These are phyloP conservation scores for Bradypodion ventrale DNA, from an alignment of 2,797 vertebrate genomes.

Conservation along the genomic window DNA sequence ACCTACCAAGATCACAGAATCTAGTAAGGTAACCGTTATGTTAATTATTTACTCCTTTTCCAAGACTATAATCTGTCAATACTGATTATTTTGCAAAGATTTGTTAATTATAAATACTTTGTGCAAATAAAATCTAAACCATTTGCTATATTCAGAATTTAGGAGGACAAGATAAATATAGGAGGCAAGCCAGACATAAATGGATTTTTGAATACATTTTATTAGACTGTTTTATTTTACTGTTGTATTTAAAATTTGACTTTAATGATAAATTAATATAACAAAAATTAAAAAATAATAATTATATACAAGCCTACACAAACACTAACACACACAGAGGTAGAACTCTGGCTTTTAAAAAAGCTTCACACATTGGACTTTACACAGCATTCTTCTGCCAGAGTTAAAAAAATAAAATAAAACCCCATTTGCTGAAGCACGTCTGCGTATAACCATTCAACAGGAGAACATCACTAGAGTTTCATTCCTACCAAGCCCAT, in stretches of 20 bases:
- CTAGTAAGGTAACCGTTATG: not conserved
- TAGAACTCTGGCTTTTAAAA: slow-evolving; percentile 8
- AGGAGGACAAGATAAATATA: not conserved
- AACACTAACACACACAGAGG: not conserved
- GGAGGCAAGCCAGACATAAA: slow-evolving; percentile 22
- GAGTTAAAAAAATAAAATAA: not conserved
- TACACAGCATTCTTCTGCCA: not conserved
- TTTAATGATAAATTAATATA: slow-evolving; percentile 20
- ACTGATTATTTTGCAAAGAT: not conserved
- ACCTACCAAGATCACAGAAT: not conserved
- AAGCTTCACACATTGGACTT: not conserved
- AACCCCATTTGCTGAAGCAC: not conserved
- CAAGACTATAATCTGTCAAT: not conserved
- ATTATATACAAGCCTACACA: not conserved
- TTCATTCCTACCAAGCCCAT: not conserved
- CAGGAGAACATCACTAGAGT: not conserved
- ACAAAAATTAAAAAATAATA: slow-evolving; percentile 9
- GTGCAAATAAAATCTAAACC: not conserved
- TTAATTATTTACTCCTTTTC: not conserved
- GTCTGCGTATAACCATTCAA: not conserved
- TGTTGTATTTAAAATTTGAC: slow-evolving; percentile 15
- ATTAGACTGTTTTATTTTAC: slow-evolving; percentile 4
- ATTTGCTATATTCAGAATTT: slow-evolving; percentile 15
- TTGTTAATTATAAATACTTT: not conserved
- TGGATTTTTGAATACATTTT: slow-evolving; percentile 16